A percentile compares a stretch with the other conserved stretches of the same genome.
These are phyloP conservation scores for Tamandua tetradactyla DNA, from an alignment of 2,797 vertebrate species.

Conservation along the genomic window DNA sequence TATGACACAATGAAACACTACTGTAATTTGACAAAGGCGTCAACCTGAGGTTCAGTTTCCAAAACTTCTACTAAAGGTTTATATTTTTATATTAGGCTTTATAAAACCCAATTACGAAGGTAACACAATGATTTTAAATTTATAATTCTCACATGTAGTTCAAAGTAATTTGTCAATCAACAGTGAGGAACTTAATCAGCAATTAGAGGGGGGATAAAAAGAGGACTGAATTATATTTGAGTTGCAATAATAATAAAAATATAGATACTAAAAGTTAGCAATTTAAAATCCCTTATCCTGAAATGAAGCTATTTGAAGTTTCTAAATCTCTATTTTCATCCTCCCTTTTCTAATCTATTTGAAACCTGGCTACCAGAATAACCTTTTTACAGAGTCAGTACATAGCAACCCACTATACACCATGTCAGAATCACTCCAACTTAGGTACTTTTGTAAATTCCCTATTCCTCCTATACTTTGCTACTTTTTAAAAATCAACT, in stretches of 20 bases:
- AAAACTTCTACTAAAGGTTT: background rate
- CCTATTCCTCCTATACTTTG: background rate
- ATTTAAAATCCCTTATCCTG: background rate
- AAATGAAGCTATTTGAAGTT: background rate
- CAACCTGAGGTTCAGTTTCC: background rate
- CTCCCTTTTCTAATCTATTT: background rate
- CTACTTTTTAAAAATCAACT: background rate
- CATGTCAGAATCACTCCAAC: background rate
- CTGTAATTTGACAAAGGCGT: background rate
- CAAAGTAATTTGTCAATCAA: background rate
- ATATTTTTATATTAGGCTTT: background rate
- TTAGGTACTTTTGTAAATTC: background rate
- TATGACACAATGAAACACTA: background rate
- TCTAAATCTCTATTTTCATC: background rate
- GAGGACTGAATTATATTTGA: background rate
- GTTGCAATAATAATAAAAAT: background rate
- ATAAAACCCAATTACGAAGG: background rate
- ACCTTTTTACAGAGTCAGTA: background rate
- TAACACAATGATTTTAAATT: background rate
- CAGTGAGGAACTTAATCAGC: background rate
- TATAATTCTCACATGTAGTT: background rate
- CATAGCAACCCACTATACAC: background rate
- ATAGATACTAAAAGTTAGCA: background rate
- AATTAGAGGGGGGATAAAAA: background rate
- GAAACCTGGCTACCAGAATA: background rate